A percentile compares a stretch with the other conserved stretches of the same genome.
Evolutionary conservation across 2,113 vertebrate genomes (phyloP).

Genomic region (Takifugu bimaculatus): DNA sequence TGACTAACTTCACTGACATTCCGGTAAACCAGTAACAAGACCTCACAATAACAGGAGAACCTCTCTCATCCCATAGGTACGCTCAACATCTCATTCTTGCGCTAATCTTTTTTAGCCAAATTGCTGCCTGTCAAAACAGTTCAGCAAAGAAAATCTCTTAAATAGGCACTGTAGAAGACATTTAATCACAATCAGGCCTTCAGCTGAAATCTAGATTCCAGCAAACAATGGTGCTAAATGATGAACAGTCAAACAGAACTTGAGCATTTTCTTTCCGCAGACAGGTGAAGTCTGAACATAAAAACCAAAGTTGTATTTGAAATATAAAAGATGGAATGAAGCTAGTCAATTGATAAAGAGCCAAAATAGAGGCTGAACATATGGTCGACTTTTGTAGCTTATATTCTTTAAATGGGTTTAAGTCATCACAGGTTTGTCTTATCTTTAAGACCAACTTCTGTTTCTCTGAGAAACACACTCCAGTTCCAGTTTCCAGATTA

Average conservation of each 20-base stretch:
- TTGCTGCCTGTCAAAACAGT: conserved; percentile 68
- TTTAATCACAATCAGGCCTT: conserved; percentile 59
- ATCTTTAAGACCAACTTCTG: no score
- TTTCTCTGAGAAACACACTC: no score
- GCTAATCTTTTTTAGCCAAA: conserved; percentile 65
- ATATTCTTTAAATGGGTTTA: no score
- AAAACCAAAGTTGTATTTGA: no score
- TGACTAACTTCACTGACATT: conserved; percentile 40
- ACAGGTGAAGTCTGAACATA: no score
- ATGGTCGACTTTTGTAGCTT: not conserved
- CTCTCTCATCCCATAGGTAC: conserved; percentile 53
- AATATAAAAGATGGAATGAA: no score
- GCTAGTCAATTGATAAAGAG: not conserved
- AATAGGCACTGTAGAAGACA: conserved; percentile 58
- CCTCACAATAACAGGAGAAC: conserved; percentile 55
- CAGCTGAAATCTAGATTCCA: conserved; percentile 36
- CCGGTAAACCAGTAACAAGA: conserved; percentile 58
- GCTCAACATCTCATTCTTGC: conserved; percentile 56
- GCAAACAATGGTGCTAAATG: conserved; percentile 44
- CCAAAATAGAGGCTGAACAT: not conserved
- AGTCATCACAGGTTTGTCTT: no score
- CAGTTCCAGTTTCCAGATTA: no score
- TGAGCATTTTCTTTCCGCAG: no score
- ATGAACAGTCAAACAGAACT: not conserved
- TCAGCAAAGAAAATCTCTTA: conserved; percentile 55